These are phyloP conservation scores for Poecile montanus DNA, from an alignment of 2,797 vertebrate species.

Conservation along the genomic window DNA sequence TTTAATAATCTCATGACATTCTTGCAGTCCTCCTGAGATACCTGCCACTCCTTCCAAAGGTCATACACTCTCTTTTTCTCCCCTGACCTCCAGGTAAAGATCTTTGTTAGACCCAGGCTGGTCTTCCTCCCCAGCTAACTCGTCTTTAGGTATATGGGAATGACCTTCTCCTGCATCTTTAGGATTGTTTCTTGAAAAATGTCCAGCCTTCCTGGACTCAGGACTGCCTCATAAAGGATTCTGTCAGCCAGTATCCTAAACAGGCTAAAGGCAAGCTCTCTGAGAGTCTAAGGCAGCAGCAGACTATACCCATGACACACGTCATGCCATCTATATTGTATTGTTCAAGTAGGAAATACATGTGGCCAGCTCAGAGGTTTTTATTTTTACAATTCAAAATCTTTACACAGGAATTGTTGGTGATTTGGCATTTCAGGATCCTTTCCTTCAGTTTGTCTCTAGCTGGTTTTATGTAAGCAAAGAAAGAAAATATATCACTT, in stretches of 20 bases:
- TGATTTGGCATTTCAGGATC: neutral
- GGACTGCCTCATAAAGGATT: neutral
- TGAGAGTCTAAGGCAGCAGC: neutral
- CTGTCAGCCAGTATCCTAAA: neutral
- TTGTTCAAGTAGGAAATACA: neutral
- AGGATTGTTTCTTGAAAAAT: neutral
- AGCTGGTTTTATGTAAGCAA: neutral
- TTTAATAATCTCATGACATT: neutral
- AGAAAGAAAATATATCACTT: neutral
- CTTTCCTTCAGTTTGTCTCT: neutral
- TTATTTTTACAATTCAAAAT: no score
- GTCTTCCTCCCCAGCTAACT: neutral
- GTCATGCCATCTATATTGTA: neutral
- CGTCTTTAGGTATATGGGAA: accelerated
- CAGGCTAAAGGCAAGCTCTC: neutral
- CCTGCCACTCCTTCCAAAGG: neutral
- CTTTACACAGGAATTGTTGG: neutral
- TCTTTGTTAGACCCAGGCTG: neutral
- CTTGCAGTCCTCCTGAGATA: neutral
- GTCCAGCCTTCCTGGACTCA: neutral
- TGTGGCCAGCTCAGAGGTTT: no score
- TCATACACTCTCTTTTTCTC: neutral
- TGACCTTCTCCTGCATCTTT: neutral
- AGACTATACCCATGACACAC: neutral
- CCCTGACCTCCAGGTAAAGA: neutral